A percentile compares a stretch with the other conserved stretches of the same genome.
Evolutionary conservation across 2,797 vertebrate species (phyloP).

Genomic region (Mastacembelus armatus): DNA sequence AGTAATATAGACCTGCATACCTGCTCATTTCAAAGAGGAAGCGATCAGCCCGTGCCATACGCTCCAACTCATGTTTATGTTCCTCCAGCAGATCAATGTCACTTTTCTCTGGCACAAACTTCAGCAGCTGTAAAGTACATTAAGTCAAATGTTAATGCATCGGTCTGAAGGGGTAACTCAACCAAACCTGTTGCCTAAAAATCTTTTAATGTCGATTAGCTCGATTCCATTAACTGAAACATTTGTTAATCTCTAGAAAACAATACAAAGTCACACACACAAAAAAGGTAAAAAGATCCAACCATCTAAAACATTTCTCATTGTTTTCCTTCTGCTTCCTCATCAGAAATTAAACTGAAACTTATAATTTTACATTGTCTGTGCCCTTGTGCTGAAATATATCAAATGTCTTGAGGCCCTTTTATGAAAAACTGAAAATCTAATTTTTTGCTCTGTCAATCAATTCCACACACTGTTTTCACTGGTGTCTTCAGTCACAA

Average conservation of each 20-base stretch:
- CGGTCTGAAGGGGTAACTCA: too few species aligned
- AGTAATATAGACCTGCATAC: conserved; percentile 63
- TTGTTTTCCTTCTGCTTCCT: background rate
- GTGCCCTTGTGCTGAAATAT: background rate
- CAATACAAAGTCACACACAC: background rate
- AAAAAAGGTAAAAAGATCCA: background rate
- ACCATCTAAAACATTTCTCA: background rate
- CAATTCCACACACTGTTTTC: background rate
- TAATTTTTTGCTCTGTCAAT: background rate
- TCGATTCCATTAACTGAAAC: background rate
- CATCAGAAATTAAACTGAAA: background rate
- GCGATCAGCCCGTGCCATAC: conserved; percentile 96
- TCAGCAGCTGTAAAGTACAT: conserved; percentile 86
- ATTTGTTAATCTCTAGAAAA: background rate
- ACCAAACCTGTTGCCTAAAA: too few species aligned
- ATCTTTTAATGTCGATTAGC: background rate
- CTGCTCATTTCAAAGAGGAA: conserved; percentile 99
- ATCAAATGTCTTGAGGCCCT: background rate
- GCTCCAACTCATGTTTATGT: conserved; percentile 95
- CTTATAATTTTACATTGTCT: background rate
- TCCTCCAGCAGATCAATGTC: conserved; percentile 95
- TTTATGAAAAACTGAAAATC: background rate
- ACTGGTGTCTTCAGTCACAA: background rate
- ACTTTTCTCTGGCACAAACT: conserved; percentile 96
- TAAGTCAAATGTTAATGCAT: background rate